Conservation (phyloP, 2,113 vertebrate genomes). For the Apaloderma vittatum region DNA sequence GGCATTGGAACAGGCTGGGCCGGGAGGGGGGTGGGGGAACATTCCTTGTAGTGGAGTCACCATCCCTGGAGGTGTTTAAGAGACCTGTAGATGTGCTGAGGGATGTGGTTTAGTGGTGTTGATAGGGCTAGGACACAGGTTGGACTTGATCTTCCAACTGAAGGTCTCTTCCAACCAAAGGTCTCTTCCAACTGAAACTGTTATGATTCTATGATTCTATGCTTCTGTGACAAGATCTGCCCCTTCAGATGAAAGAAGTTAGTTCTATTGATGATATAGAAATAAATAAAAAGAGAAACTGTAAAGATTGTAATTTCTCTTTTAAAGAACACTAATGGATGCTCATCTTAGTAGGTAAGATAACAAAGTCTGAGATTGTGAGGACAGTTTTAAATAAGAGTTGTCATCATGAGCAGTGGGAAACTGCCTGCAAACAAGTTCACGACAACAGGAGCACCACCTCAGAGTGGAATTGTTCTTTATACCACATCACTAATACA, state of each 20-base stretch:
- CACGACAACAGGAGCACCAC: not conserved
- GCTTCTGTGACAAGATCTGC: no score
- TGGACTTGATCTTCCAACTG: no score
- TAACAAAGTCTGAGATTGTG: not conserved
- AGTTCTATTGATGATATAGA: not conserved
- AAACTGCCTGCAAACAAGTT: not conserved
- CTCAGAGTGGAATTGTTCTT: not conserved
- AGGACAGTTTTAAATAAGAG: not conserved
- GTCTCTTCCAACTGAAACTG: no score
- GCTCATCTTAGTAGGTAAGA: not conserved
- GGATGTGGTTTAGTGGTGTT: no score
- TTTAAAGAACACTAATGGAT: not conserved
- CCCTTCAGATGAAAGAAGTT: not conserved
- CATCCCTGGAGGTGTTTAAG: no score
- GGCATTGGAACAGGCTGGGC: no score
- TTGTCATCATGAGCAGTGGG: not conserved
- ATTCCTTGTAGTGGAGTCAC: no score
- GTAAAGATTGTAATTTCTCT: not conserved
- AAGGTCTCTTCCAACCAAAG: no score
- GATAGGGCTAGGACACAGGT: no score
- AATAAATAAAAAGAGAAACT: not conserved
- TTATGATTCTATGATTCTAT: no score
- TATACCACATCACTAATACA: not conserved
- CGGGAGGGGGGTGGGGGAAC: no score
- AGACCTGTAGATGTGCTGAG: no score